These are phyloP conservation scores for Lymantria dispar DNA, from an alignment of 2,888 invertebrate genomes.

Conservation along the genomic window DNA sequence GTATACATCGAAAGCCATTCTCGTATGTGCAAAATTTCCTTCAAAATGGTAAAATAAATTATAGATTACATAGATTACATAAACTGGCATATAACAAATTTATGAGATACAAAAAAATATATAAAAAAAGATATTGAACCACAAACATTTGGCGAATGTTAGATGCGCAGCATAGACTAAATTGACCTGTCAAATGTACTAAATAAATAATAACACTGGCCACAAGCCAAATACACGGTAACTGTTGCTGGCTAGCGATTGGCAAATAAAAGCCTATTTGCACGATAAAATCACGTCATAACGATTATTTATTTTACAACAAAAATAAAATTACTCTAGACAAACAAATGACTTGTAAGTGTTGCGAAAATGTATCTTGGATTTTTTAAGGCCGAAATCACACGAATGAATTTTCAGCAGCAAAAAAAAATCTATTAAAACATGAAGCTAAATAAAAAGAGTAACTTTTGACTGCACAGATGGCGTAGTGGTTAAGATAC, in stretches of 20 bases:
- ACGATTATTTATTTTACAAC: constrained; percentile 8
- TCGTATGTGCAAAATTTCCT: too few species aligned
- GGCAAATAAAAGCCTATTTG: constrained; percentile 15
- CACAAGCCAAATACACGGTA: constrained; percentile 11
- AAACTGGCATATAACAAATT: too few species aligned
- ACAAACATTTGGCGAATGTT: neutral
- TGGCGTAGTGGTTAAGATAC: too few species aligned
- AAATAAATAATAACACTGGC: constrained; percentile 23
- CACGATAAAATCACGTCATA: constrained; percentile 1
- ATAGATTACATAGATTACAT: too few species aligned
- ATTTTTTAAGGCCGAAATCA: constrained; percentile 5
- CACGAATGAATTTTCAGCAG: neutral
- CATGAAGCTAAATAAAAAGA: too few species aligned
- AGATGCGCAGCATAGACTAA: constrained; percentile 5
- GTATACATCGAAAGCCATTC: too few species aligned
- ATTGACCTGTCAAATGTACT: constrained; percentile 13
- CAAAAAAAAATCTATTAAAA: too few species aligned
- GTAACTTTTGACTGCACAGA: too few species aligned
- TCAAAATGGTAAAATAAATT: too few species aligned
- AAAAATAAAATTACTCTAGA: constrained; percentile 9
- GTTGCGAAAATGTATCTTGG: neutral
- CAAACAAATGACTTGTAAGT: constrained; percentile 7
- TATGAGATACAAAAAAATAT: too few species aligned
- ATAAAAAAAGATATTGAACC: too few species aligned
- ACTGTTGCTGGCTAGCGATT: constrained; percentile 9